A percentile compares a stretch with the other conserved stretches of the same genome.
These are phyloP conservation scores for Baronia brevicornis DNA, from an alignment of 2,888 invertebrate species.

Conservation along the genomic window DNA sequence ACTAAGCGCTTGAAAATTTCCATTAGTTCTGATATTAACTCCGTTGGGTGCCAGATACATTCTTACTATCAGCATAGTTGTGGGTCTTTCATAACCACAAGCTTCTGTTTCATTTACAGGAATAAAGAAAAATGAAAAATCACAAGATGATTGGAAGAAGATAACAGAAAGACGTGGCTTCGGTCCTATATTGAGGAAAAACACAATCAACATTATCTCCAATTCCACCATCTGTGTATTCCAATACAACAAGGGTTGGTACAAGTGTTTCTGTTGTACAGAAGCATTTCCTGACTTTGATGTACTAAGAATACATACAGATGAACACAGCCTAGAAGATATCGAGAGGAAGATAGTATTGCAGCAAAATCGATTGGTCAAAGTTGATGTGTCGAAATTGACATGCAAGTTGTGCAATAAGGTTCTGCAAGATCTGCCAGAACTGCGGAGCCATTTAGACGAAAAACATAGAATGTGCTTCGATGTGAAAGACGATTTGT, in stretches of 20 bases:
- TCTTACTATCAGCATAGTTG: no score
- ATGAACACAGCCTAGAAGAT: slow-evolving; percentile 34
- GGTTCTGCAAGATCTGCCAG: slow-evolving; percentile 25
- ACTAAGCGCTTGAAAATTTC: no score
- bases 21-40: no score
- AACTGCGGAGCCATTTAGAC: slow-evolving; percentile 36
- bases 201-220: slow-evolving; percentile 68
- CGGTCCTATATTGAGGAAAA: slow-evolving; percentile 43
- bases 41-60: no score
- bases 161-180: slow-evolving; percentile 40
- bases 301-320: slow-evolving; percentile 39
- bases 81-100: no score
- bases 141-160: slow-evolving; percentile 33
- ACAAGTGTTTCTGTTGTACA: slow-evolving; percentile 57
- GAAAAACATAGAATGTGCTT: slow-evolving; percentile 34
- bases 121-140: slow-evolving; percentile 6
- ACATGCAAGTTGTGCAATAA: slow-evolving; percentile 44
- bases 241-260: slow-evolving; percentile 59
- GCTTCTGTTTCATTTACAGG: no score
- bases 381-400: slow-evolving; percentile 51
- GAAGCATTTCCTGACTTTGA: slow-evolving; percentile 46
- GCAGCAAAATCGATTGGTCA: slow-evolving; percentile 51
- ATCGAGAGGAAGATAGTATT: slow-evolving; percentile 51
- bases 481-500: slow-evolving; percentile 34
- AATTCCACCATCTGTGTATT: slow-evolving; percentile 55